These are phyloP conservation scores for Neosilurus mollespiculum DNA, from an alignment of 2,797 vertebrate species.

Conservation along the genomic window DNA sequence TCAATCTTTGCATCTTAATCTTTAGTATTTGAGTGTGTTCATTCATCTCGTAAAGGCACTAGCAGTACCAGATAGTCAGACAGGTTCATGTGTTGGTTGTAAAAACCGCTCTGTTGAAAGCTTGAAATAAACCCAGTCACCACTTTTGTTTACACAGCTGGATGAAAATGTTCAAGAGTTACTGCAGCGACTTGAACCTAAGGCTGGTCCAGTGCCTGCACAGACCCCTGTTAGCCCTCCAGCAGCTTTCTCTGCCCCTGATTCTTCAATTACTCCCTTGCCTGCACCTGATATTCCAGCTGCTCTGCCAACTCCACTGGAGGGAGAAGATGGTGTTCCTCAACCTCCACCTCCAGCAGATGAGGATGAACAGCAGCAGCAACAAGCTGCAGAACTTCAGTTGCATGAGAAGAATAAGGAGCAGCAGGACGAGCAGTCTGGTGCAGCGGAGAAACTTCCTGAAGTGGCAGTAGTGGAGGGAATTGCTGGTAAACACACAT, in stretches of 20 bases:
- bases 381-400: constrained; percentile 40
- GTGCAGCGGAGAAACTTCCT: constrained; percentile 58
- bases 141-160: constrained; percentile 68
- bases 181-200: constrained; percentile 76
- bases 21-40: not conserved
- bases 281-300: constrained; percentile 59
- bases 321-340: constrained; percentile 61
- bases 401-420: constrained; percentile 57
- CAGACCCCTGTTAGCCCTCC: constrained; percentile 52
- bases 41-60: not conserved
- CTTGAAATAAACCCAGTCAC: not conserved
- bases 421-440: constrained; percentile 49
- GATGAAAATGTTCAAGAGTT: constrained; percentile 82
- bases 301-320: constrained; percentile 61
- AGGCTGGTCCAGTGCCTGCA: constrained; percentile 53
- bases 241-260: constrained; percentile 48
- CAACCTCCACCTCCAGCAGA: constrained; percentile 64
- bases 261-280: constrained; percentile 52
- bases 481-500: constrained; percentile 59
- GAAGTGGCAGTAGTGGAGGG: constrained; percentile 55
- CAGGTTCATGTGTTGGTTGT: not conserved
- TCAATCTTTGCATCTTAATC: no score
- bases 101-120: not conserved
- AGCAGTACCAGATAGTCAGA: not conserved
- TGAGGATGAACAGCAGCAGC: constrained; percentile 65